phyloP scores from a whole-genome alignment of 2,888 invertebrate species.

The Cheilosia variabilis region DNA sequence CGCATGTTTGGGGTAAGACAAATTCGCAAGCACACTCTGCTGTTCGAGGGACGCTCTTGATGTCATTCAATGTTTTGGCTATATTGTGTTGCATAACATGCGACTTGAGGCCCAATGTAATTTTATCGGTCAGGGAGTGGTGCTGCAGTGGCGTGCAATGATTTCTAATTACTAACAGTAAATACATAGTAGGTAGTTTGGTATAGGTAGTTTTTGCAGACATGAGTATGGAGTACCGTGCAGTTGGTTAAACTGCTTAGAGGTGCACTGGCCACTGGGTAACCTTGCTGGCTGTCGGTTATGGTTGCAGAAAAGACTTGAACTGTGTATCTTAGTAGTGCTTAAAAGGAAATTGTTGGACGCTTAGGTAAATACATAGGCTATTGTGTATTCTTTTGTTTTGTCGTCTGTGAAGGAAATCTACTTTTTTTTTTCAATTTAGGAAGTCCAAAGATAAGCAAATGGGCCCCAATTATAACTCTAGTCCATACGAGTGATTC shows the following conservation, averaged over 20 bases:
- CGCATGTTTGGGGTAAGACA: constrained; percentile 21
- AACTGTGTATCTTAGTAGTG: neutral
- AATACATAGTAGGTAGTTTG: constrained; percentile 1
- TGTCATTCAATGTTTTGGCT: constrained; percentile 19
- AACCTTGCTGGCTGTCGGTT: constrained; percentile 37
- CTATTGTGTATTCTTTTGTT: neutral
- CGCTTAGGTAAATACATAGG: too few species aligned
- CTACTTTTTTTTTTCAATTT: neutral
- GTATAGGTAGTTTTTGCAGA: neutral
- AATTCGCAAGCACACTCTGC: constrained; percentile 6
- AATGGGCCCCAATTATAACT: constrained; percentile 6
- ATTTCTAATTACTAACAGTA: constrained; percentile 20
- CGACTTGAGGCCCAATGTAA: constrained; percentile 30
- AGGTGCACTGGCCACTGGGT: constrained; percentile 64
- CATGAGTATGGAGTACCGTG: neutral
- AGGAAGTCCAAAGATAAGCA: constrained; percentile 18
- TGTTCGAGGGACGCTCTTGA: constrained; percentile 36
- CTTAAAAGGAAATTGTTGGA: neutral
- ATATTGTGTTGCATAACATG: constrained; percentile 32
- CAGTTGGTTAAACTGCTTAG: constrained; percentile 28
- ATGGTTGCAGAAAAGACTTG: neutral
- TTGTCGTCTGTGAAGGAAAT: neutral
- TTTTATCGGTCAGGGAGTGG: constrained; percentile 55
- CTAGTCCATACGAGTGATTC: neutral
- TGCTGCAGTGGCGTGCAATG: constrained; percentile 23